phyloP scores from a whole-genome alignment of 2,888 invertebrate genomes.

The Tyria jacobaeae region DNA sequence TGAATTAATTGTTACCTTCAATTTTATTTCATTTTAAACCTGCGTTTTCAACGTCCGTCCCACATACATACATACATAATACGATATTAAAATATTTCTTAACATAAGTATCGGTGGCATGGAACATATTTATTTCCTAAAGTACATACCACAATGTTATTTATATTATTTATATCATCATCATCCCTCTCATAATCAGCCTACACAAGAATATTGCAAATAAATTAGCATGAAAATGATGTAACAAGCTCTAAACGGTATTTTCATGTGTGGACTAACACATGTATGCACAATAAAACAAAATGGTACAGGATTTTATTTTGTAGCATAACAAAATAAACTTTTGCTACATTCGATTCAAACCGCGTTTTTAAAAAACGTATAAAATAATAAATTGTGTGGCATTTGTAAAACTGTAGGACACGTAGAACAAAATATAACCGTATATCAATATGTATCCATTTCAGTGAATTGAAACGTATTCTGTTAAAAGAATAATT shows the following conservation, averaged over 20 bases:
- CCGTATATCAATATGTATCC: constrained; percentile 6
- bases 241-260: constrained; percentile 6
- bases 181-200: no score
- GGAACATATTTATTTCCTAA: no score
- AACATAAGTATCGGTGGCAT: no score
- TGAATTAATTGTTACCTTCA: not conserved
- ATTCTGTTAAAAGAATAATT: no score
- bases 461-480: not conserved
- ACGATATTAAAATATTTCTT: no score
- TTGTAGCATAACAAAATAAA: constrained; percentile 29
- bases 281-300: constrained; percentile 21
- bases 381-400: constrained; percentile 20
- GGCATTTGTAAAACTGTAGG: constrained; percentile 17
- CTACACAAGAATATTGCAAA: not conserved
- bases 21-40: not conserved
- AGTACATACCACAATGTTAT: no score
- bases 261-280: constrained; percentile 21
- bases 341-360: constrained; percentile 29
- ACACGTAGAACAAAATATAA: constrained; percentile 13
- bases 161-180: no score
- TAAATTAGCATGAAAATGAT: not conserved
- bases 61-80: no score
- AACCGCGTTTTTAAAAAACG: constrained; percentile 26
- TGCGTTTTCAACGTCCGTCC: not conserved
- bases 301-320: constrained; percentile 26